Percentiles rank a stretch among this genome's conserved stretches.
These are phyloP conservation scores for Verasper variegatus DNA, from an alignment of 2,113 vertebrate species.

Conservation along the genomic window DNA sequence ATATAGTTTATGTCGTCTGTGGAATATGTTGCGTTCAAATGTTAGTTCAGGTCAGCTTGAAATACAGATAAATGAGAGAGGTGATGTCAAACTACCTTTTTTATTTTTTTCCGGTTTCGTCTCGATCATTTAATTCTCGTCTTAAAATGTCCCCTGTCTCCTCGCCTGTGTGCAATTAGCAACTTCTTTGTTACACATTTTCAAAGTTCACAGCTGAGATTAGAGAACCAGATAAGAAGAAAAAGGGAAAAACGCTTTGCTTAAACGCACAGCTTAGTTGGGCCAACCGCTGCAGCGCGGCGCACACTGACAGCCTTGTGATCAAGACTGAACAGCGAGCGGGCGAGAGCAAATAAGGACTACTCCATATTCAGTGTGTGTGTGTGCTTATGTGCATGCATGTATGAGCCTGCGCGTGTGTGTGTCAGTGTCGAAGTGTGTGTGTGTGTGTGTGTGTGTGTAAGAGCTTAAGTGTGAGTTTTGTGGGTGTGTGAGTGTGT, in stretches of 20 bases:
- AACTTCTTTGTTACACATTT: neutral
- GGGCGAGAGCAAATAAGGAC: conserved; percentile 68
- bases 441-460: conserved; percentile 41
- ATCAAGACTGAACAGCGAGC: conserved; percentile 71
- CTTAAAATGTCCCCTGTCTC: neutral
- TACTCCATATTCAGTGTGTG: conserved; percentile 74
- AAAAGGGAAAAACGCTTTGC: conserved; percentile 18
- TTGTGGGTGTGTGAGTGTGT: conserved; percentile 53
- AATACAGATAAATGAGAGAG: neutral
- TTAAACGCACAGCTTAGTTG: conserved; percentile 27
- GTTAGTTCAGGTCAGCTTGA: neutral
- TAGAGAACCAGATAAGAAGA: neutral
- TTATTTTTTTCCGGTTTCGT: neutral
- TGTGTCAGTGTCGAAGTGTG: conserved; percentile 16
- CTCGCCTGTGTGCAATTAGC: neutral
- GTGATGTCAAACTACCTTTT: neutral
- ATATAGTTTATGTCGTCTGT: neutral
- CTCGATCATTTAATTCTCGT: neutral
- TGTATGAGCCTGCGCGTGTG: conserved; percentile 42
- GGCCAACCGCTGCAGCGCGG: conserved; percentile 55
- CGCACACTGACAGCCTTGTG: conserved; percentile 73
- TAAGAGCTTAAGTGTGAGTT: conserved; percentile 61
- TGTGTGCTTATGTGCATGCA: conserved; percentile 49
- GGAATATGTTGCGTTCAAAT: neutral
- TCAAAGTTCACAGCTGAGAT: neutral